Base-by-base conservation (phyloP, 2,888 invertebrate species). In the Pomacea canaliculata region DNA sequence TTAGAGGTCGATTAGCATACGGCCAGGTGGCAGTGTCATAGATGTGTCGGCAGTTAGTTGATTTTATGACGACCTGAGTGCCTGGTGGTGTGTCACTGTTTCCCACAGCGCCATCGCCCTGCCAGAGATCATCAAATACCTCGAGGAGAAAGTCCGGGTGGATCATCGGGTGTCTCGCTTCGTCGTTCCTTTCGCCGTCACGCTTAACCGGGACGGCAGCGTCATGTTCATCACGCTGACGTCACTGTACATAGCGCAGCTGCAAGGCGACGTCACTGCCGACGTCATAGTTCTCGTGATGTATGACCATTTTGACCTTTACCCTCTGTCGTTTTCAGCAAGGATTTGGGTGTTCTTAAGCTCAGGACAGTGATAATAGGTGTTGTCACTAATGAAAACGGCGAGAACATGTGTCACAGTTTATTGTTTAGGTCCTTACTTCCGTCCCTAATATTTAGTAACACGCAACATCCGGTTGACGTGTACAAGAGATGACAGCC, bases 171-270 rank as follows among this genome's bases (percentile, higher is more conserved):
- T 86, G 1, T 80, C 85, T 0, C 73, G 82, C 12, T 85, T 85
- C 71, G 81, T 83, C 19, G 78, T 85, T 46, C 85, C 85, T 7
- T 78, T 86, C n/a, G 78, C 81, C n/a, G 82, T 81, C 3, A 79
- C 86, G 13, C 73, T 86, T n/a, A 83, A 82, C 76, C 75, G 83
- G 56, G 78, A 82, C 49, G 86, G 85, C 8, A 85, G 85, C 76
- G 81, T 81, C 76, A 76, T 84, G 56, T 86, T 84, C 68, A 86
- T 86, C 62, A 76, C 83, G 12, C 75, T 80, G 10, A 81, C 85
- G 1, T 81, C 82, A 1, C 73, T 85, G 16, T 85, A 84, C 74
- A 75, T 85, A 16, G 81, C 80, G n/a, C 80, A 83, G 37, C 23
- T 83, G 49, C 81, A 81, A 56, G 78, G 79, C 0, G 63, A 73